Evolutionary conservation across 2,888 invertebrate genomes (phyloP).

Genomic region (Tenodera sinensis): DNA sequence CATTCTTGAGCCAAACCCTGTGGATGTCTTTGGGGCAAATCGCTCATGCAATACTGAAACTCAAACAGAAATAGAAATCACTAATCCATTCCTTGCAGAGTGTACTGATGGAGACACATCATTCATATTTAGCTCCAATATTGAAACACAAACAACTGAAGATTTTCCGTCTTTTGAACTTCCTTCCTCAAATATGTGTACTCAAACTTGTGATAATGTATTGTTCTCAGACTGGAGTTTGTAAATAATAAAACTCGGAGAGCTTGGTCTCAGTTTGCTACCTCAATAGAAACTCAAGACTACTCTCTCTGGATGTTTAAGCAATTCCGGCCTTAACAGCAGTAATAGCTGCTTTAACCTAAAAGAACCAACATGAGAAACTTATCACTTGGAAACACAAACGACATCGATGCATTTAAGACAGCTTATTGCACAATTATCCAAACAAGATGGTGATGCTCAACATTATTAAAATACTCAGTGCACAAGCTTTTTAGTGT

Average conservation of each 20-base stretch:
- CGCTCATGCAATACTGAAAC: constrained; percentile 55
- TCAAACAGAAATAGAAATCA: constrained; percentile 52
- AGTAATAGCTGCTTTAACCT: not conserved
- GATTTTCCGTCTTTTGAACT: constrained; percentile 44
- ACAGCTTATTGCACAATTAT: constrained; percentile 27
- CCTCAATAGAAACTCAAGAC: constrained; percentile 60
- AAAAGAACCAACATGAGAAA: constrained; percentile 15
- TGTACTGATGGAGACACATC: constrained; percentile 27
- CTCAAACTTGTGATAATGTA: constrained; percentile 55
- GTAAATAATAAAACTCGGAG: constrained; percentile 64
- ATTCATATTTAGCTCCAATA: constrained; percentile 30
- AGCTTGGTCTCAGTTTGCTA: constrained; percentile 49
- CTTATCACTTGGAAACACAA: constrained; percentile 30
- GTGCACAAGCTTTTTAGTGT: not conserved
- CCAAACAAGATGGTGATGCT: constrained; percentile 22
- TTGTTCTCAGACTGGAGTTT: constrained; percentile 52
- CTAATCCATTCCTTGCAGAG: constrained; percentile 30
- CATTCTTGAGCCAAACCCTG: constrained; percentile 15
- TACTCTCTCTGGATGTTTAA: constrained; percentile 10
- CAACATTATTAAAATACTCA: not conserved
- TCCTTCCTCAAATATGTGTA: constrained; percentile 49
- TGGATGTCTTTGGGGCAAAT: constrained; percentile 38
- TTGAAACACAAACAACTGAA: constrained; percentile 43
- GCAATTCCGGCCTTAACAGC: not conserved
- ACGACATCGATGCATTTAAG: constrained; percentile 28